Evolutionary conservation across 2,797 vertebrate species (phyloP).

Genomic region (Valencia hispanica): DNA sequence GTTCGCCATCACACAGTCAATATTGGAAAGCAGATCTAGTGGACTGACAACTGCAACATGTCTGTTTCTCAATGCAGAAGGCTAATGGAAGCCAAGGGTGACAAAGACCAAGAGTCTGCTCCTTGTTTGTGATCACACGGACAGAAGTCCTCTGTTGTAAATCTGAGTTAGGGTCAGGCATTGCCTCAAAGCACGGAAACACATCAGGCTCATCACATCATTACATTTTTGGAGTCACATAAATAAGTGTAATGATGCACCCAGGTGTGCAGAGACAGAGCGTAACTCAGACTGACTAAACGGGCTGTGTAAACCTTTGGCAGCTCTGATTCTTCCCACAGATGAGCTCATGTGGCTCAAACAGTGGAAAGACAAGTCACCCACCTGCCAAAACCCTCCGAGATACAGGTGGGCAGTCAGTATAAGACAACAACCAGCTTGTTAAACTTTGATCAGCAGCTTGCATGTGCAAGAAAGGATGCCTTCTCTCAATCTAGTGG

Average conservation of each 20-base stretch:
- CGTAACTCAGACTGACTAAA: neutral
- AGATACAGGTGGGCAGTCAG: neutral
- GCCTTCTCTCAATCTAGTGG: neutral
- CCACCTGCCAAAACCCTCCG: neutral
- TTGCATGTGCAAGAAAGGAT: neutral
- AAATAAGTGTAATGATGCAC: constrained; percentile 12
- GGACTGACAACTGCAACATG: neutral
- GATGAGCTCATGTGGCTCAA: constrained; percentile 53
- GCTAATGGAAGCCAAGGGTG: neutral
- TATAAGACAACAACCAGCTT: neutral
- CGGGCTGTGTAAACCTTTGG: constrained; percentile 15
- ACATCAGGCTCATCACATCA: constrained; percentile 9
- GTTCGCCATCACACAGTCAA: constrained; percentile 11
- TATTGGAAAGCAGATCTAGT: constrained; percentile 2
- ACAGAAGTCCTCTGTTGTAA: neutral
- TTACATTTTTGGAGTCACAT: constrained; percentile 19
- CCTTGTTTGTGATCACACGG: neutral
- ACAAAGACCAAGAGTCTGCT: neutral
- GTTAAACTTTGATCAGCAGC: neutral
- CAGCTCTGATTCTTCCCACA: constrained; percentile 2
- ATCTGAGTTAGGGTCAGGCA: neutral
- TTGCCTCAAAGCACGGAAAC: neutral
- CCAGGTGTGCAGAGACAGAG: neutral
- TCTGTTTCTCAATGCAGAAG: too few species aligned
- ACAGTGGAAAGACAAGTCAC: constrained; percentile 1